Evolutionary conservation across 2,113 vertebrate genomes (phyloP).

Genomic region (Aplodontia rufa): DNA sequence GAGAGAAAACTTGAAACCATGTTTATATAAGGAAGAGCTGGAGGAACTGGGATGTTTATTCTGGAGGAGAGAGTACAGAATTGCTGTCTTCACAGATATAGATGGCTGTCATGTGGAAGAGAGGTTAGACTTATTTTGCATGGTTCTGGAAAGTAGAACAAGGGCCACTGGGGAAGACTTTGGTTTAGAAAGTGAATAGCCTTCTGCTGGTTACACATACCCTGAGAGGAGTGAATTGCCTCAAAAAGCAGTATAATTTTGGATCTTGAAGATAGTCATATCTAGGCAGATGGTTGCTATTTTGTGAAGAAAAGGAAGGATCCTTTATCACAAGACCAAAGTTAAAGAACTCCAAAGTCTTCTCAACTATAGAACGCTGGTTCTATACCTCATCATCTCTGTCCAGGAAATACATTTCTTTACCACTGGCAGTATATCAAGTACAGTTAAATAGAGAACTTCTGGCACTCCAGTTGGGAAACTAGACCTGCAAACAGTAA

Average conservation of each 20-base stretch:
- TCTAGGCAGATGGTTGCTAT: background rate
- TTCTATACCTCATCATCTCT: background rate
- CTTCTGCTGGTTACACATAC: background rate
- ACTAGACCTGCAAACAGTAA: background rate
- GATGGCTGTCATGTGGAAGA: constrained; percentile 16
- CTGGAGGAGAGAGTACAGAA: constrained; percentile 55
- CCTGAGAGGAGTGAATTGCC: background rate
- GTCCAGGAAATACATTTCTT: background rate
- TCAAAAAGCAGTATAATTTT: background rate
- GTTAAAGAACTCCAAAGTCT: background rate
- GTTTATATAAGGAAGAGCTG: constrained; percentile 55
- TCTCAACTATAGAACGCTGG: background rate
- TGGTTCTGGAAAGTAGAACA: background rate
- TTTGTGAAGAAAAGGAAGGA: background rate
- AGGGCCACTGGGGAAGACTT: background rate
- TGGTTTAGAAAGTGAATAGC: background rate
- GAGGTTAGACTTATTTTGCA: constrained; percentile 26
- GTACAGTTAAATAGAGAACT: background rate
- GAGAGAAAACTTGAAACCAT: constrained; percentile 52
- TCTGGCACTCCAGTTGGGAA: background rate
- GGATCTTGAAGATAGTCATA: background rate
- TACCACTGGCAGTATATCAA: background rate
- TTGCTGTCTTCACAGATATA: constrained; percentile 52
- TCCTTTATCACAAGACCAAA: background rate
- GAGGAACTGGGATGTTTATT: constrained; percentile 59